These are phyloP conservation scores for Brachypalpus laphriformis DNA, from an alignment of 2,888 invertebrate genomes.

Conservation along the genomic window DNA sequence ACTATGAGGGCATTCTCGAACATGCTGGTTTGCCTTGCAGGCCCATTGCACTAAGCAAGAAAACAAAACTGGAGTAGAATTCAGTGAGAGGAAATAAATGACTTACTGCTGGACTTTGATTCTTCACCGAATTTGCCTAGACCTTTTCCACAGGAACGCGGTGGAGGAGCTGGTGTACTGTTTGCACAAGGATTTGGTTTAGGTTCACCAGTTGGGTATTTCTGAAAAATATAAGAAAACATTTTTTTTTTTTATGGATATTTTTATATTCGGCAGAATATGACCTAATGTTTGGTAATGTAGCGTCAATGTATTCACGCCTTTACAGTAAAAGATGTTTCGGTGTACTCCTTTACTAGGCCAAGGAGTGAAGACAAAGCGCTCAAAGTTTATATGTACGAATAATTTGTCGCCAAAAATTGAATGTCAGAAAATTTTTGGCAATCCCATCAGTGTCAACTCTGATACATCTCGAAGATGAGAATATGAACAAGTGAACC, in stretches of 20 bases:
- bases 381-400: no score
- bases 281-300: no score
- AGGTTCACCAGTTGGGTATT: neutral
- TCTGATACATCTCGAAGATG: no score
- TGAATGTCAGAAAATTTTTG: no score
- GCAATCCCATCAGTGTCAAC: no score
- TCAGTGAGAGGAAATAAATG: neutral
- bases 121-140: neutral
- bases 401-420: no score
- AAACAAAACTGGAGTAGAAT: neutral
- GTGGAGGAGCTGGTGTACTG: neutral
- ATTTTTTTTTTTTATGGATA: neutral
- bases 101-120: constrained; percentile 44
- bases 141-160: neutral
- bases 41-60: constrained; percentile 42
- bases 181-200: neutral
- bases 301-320: no score
- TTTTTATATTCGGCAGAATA: neutral
- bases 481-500: no score
- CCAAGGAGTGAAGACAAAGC: no score
- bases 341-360: no score
- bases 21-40: constrained; percentile 61
- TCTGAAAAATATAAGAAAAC: neutral
- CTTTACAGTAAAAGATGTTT: no score
- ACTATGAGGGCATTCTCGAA: constrained; percentile 65